Percentiles rank a stretch among this genome's conserved stretches.
phyloP scores from a whole-genome alignment of 2,888 invertebrate species.

The Lapara coniferarum region DNA sequence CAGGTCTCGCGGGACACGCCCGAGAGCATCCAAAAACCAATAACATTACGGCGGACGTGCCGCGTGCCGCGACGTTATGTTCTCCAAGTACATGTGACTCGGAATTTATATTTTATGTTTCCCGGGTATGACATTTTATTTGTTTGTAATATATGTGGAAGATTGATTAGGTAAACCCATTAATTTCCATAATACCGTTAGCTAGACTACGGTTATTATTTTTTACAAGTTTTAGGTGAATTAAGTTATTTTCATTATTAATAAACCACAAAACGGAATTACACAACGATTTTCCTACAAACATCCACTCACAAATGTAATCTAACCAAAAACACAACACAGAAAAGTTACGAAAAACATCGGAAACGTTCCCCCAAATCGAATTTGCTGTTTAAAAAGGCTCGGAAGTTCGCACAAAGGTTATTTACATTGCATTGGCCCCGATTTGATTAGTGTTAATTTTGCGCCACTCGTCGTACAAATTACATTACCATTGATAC shows the following conservation, averaged over 20 bases:
- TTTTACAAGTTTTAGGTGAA: no score
- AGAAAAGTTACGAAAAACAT: slow-evolving; percentile 25
- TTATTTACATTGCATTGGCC: slow-evolving; percentile 36
- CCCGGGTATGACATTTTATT: slow-evolving; percentile 8
- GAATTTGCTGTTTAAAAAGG: slow-evolving; percentile 33
- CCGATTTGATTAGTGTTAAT: slow-evolving; percentile 46
- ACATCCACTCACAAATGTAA: background rate
- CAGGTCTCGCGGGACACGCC: slow-evolving; percentile 62
- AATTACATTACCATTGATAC: slow-evolving; percentile 28
- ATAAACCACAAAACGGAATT: no score
- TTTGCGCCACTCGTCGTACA: slow-evolving; percentile 25
- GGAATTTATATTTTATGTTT: slow-evolving; percentile 21
- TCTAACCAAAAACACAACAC: slow-evolving; percentile 3
- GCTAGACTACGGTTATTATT: no score
- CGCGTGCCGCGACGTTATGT: slow-evolving; percentile 61
- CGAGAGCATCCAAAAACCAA: slow-evolving; percentile 70
- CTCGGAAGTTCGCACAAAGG: slow-evolving; percentile 33
- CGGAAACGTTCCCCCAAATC: slow-evolving; percentile 35
- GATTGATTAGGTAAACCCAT: background rate
- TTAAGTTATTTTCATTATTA: no score
- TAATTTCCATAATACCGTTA: no score
- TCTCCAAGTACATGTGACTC: slow-evolving; percentile 49
- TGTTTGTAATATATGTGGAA: background rate
- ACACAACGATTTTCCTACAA: background rate
- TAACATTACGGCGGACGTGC: slow-evolving; percentile 74